Conservation (phyloP, 2,797 vertebrate genomes). For the Paedocypris micromegethes region DNA sequence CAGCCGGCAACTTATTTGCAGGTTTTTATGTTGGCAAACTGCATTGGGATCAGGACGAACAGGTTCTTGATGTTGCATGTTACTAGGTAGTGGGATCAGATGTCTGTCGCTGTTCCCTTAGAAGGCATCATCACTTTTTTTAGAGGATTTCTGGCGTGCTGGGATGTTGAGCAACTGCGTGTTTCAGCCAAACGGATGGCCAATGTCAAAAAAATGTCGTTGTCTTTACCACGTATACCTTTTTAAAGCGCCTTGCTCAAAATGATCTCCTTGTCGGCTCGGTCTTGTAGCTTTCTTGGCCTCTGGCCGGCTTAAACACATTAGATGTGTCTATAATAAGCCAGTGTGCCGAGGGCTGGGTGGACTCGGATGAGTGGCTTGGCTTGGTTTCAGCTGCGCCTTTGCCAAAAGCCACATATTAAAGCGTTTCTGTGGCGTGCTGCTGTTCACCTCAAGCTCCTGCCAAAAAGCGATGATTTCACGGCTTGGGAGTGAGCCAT, state of each 20-base stretch:
- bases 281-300: neutral
- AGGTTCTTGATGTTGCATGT: slow-evolving; percentile 38
- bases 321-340: slow-evolving; percentile 25
- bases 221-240: too few species aligned
- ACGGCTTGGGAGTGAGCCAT: slow-evolving; percentile 56
- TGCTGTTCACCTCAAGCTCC: slow-evolving; percentile 50
- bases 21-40: slow-evolving; percentile 22
- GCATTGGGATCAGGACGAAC: slow-evolving; percentile 34
- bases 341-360: slow-evolving; percentile 37
- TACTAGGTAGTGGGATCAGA: slow-evolving; percentile 31
- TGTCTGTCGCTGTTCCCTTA: slow-evolving; percentile 23
- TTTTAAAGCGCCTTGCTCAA: neutral
- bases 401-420: slow-evolving; percentile 66
- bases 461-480: slow-evolving; percentile 67
- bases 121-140: slow-evolving; percentile 25
- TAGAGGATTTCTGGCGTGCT: slow-evolving; percentile 18
- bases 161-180: neutral
- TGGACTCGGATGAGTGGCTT: slow-evolving; percentile 50
- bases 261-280: neutral
- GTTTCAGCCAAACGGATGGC: neutral
- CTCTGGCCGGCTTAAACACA: neutral
- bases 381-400: slow-evolving; percentile 64
- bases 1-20: neutral
- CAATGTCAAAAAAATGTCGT: neutral
- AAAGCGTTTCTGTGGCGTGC: slow-evolving; percentile 53